A percentile compares a stretch with the other conserved stretches of the same genome.
These are phyloP conservation scores for Ernsta delagoae DNA, from an alignment of 2,888 invertebrate genomes.

Conservation along the genomic window DNA sequence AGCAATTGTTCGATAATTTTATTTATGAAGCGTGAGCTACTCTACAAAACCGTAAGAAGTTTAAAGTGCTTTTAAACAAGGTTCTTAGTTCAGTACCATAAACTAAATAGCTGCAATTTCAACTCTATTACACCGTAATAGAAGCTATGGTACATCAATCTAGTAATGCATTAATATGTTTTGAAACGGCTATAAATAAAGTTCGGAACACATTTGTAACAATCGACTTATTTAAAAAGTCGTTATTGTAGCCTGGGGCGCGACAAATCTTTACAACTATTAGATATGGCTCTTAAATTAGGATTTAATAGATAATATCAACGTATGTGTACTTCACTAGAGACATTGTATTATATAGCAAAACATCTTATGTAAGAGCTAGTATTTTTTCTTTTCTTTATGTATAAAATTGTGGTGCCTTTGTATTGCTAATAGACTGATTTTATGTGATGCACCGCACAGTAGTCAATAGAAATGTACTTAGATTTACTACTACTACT, in stretches of 20 bases:
- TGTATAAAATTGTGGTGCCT: no score
- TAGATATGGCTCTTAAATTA: slow-evolving; percentile 69
- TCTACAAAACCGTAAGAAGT: slow-evolving; percentile 55
- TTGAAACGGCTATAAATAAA: slow-evolving; percentile 57
- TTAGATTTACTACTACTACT: no score
- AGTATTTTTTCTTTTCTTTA: background rate
- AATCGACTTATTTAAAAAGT: slow-evolving; percentile 64
- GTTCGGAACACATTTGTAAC: slow-evolving; percentile 68
- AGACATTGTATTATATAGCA: background rate
- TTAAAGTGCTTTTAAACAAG: slow-evolving; percentile 47
- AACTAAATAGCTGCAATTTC: slow-evolving; percentile 7
- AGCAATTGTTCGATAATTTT: slow-evolving; percentile 70
- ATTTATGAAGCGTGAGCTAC: slow-evolving; percentile 78
- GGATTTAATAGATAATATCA: slow-evolving; percentile 58
- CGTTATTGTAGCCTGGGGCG: slow-evolving; percentile 62
- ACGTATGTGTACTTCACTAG: slow-evolving; percentile 11
- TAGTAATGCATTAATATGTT: background rate
- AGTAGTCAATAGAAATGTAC: no score
- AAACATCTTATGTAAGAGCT: background rate
- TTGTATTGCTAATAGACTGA: no score
- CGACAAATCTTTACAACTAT: slow-evolving; percentile 69
- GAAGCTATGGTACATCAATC: background rate
- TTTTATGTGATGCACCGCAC: no score
- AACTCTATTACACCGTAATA: slow-evolving; percentile 29
- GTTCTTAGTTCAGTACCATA: background rate